Conservation (phyloP, 2,888 invertebrate genomes). For the Clivina fossor region DNA sequence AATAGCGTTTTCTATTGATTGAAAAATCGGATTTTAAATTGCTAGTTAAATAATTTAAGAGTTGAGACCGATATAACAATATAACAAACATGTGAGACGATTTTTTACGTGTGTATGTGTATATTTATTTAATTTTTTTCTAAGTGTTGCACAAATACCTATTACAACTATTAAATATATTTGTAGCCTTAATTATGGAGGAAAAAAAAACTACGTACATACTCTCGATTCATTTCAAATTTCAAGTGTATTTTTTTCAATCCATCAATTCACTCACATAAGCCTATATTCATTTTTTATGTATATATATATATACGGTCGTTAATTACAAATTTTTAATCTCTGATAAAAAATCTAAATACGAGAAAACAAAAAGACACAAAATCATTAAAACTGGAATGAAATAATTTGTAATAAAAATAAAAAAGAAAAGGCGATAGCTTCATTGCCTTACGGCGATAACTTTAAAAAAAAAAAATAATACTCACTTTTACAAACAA, state of each 20-base stretch:
- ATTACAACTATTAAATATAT: constrained; percentile 25
- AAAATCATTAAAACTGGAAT: constrained; percentile 12
- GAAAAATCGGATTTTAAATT: too few species aligned
- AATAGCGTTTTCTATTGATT: too few species aligned
- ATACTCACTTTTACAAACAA: too few species aligned
- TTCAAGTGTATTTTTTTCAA: neutral
- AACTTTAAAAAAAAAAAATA: constrained; percentile 3
- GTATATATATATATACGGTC: constrained; percentile 15
- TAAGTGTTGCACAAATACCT: constrained; percentile 27
- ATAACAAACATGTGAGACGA: constrained; percentile 16
- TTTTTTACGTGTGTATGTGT: neutral
- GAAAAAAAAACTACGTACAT: constrained; percentile 12
- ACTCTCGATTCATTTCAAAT: constrained; percentile 4
- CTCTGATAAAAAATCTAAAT: constrained; percentile 29
- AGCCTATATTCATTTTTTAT: constrained; percentile 15
- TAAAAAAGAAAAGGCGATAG: too few species aligned
- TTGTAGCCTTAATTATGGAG: constrained; percentile 23
- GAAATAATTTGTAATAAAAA: too few species aligned
- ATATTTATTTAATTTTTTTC: neutral
- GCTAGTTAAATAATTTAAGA: too few species aligned
- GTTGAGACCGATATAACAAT: constrained; percentile 8
- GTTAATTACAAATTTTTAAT: constrained; percentile 18
- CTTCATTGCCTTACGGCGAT: constrained; percentile 13
- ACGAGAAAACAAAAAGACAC: constrained; percentile 7
- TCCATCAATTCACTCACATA: constrained; percentile 4